Base-by-base conservation (phyloP, 30 jellyfish, hydroid and myxozoan species). In the Cassiopea andromeda region DNA sequence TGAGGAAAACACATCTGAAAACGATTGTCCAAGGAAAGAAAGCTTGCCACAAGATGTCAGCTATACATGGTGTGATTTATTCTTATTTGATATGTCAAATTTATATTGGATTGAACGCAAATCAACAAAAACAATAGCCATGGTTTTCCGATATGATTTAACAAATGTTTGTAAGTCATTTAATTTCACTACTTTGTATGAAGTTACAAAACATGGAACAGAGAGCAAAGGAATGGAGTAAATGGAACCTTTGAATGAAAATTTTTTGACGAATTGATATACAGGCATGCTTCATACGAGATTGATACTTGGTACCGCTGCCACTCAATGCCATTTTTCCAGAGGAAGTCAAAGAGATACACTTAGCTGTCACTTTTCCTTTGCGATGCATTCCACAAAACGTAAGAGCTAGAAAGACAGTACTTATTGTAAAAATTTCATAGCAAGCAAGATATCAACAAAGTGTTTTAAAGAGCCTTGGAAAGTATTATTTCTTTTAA, bases 31-130 rank as follows among this genome's bases (percentile, higher is more conserved):
- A 64, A 2, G 43, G 47, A 73, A 19, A 54, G 74, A 82, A 82
- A 45, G 48, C 72, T 78, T 82, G 90, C 82, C 90, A 82, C 81
- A 82, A 64, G 90, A 60, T 64, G 90, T 82, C 88, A 80, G 77
- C 64, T 80, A 50, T 46, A 8, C 78, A 48, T 82, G 90, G 67
- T 82, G 76, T 82, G 90, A 82, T 82, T 82, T 61, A 82, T 82
- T 82, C 76, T 59, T 50, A 82, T 82, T 69, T 82, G 43, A 82
- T 46, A 69, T 66, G 90, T 82, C 90, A 82, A 15, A n/a, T 82
- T 82, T 17, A 48, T 46, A 69, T 82, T 82, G 83, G 90, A 82
- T 82, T 82, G 83, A 69, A 75, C 44, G 14, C 83, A 46, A 75
- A 75, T 75, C 83, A 75, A 75, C 46, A 46, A 44, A 44, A 75